phyloP scores from a whole-genome alignment of 2,113 vertebrate genomes.

The Sphaerodactylus townsendi region DNA sequence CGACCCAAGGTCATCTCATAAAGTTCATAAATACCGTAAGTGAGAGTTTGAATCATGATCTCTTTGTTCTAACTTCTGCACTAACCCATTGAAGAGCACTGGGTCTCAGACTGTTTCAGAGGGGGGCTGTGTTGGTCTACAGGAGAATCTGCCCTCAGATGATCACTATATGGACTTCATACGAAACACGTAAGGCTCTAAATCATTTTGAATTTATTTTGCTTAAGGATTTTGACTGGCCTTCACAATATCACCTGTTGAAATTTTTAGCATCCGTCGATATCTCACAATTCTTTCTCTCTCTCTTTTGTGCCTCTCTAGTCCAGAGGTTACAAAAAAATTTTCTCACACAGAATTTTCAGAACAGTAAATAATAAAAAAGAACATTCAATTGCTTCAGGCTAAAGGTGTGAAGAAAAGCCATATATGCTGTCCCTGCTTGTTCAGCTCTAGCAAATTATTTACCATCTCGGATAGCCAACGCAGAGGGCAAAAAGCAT shows the following conservation, averaged over 20 bases:
- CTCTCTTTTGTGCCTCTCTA: background rate
- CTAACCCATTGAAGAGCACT: too few species aligned
- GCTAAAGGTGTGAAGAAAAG: background rate
- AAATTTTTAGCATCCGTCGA: background rate
- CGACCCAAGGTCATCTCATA: too few species aligned
- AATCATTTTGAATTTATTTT: background rate
- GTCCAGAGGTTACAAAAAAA: background rate
- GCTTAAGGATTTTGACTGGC: background rate
- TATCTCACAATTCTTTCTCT: background rate
- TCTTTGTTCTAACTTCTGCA: too few species aligned
- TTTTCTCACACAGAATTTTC: background rate
- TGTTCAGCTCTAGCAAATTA: background rate
- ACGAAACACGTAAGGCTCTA: background rate
- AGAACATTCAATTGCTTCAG: slow-evolving; percentile 27
- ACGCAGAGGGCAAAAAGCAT: background rate
- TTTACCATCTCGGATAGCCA: background rate
- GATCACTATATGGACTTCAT: background rate
- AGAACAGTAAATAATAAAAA: background rate
- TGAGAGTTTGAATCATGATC: too few species aligned
- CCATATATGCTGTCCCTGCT: background rate
- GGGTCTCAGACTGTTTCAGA: too few species aligned
- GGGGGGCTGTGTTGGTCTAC: too few species aligned
- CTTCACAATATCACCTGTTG: background rate
- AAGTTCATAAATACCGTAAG: too few species aligned
- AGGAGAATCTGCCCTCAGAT: too few species aligned